Base-by-base conservation (phyloP, 2,888 invertebrate genomes). In the Napeogenes sylphis region DNA sequence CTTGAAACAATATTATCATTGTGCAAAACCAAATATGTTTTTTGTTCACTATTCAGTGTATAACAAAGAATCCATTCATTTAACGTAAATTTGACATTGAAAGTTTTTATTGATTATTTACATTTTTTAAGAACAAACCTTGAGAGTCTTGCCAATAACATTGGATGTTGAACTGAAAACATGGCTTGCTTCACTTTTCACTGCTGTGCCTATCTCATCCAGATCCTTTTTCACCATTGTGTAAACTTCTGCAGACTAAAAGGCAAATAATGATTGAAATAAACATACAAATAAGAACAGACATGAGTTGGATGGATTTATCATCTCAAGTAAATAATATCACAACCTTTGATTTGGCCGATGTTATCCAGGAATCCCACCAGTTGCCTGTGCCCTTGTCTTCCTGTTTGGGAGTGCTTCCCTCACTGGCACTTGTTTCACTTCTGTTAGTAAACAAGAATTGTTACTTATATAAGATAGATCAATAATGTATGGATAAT, bases 171-270 rank as follows among this genome's bases (percentile, higher is more conserved):
- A 92, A 66, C 88, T 91, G 70, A 94, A 92, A 21, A 94, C 93
- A 74, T 92, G 93, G 67, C 91, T 93, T 6, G 95, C 94, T 82
- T 95, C 95, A 69, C 92, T 92, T 79, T 93, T 93, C 4, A 95
- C 94, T 8, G 93, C 94, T 59, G 92, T 92, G 13, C 94, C 93
- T 71, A 95, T 93, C 81, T 95, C 95, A 75, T 93, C 94, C 70
- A 95, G 83, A 80, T 95, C 95, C 74, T 94, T 94, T 79, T 94
- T 94, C 68, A 95, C 94, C 90, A 94, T 95, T 64, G 94, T 94
- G 72, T 94, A 91, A 3, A 95, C 95, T 79, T 94, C 94, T 2
- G 92, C 93, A 57, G 94, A 94, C 94, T 95, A 82, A 2, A 87
- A 80, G 53, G 46, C 42, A 58, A 42, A 55, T 21, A 21, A 21